Evolutionary conservation across 2,888 invertebrate species (phyloP).

Genomic region (Noctua pronuba): DNA sequence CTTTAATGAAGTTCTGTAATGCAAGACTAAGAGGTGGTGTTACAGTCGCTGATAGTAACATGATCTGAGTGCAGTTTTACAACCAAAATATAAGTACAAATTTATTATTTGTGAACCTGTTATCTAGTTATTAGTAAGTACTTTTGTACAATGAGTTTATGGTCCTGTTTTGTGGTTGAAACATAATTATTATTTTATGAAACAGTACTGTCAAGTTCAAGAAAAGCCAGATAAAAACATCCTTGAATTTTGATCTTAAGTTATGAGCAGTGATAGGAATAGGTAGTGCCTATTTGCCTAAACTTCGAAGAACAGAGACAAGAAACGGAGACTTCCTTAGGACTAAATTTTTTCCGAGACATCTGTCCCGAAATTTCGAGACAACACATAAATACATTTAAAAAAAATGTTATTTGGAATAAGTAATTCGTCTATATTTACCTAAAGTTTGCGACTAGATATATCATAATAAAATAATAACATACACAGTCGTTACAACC

Average conservation of each 20-base stretch:
- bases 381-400: too few relatives aligned
- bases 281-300: too few relatives aligned
- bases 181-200: constrained; percentile 18
- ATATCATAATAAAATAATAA: too few relatives aligned
- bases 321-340: too few relatives aligned
- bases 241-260: constrained; percentile 15
- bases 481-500: too few relatives aligned
- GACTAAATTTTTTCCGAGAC: too few relatives aligned
- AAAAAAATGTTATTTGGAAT: too few relatives aligned
- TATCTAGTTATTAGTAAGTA: constrained; percentile 54
- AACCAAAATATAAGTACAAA: constrained; percentile 64
- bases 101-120: constrained; percentile 44
- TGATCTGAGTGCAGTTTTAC: constrained; percentile 20
- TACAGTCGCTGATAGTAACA: constrained; percentile 10
- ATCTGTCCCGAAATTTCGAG: too few relatives aligned
- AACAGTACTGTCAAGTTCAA: constrained; percentile 13
- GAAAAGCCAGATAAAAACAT: not conserved
- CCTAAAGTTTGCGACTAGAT: too few relatives aligned
- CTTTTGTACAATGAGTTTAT: constrained; percentile 31
- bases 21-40: not conserved
- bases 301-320: too few relatives aligned
- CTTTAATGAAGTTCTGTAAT: not conserved
- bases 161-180: constrained; percentile 20
- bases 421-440: too few relatives aligned
- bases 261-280: too few relatives aligned